A percentile compares a stretch with the other conserved stretches of the same genome.
Evolutionary conservation across 1,140 invertebrate genomes (phyloP).

Genomic region (Hormaphis cornu): DNA sequence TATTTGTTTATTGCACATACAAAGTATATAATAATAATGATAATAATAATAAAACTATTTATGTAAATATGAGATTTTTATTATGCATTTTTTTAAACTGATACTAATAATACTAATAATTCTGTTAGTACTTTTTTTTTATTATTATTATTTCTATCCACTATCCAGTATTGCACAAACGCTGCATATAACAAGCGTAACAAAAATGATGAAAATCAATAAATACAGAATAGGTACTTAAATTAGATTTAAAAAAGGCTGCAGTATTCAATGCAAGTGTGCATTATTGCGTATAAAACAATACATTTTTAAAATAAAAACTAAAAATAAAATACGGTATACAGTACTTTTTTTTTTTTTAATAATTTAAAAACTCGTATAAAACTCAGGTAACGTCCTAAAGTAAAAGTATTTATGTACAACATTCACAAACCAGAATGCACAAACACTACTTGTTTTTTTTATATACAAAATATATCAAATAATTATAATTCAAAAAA

Average conservation of each 20-base stretch:
- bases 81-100: slow-evolving; percentile 3
- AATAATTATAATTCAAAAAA: slow-evolving; percentile 27
- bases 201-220: slow-evolving; percentile 16
- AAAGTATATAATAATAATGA: background rate
- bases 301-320: slow-evolving; percentile 27
- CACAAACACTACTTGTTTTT: slow-evolving; percentile 16
- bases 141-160: too few species aligned
- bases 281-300: slow-evolving; percentile 22
- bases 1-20: background rate
- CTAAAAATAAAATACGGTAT: slow-evolving; percentile 2
- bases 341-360: slow-evolving; percentile 16
- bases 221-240: slow-evolving; percentile 1
- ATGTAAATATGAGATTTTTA: slow-evolving; percentile 10
- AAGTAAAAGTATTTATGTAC: slow-evolving; percentile 33
- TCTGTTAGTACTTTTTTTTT: background rate
- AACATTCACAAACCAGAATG: slow-evolving; percentile 25
- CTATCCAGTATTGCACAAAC: slow-evolving; percentile 24
- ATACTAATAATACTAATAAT: slow-evolving; percentile 19
- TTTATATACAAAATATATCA: background rate
- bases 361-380: slow-evolving; percentile 27
- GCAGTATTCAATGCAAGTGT: background rate
- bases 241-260: slow-evolving; percentile 6
- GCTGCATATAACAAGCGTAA: slow-evolving; percentile 4
- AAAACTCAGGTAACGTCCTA: slow-evolving; percentile 31
- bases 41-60: slow-evolving; percentile 4